Conservation (phyloP, 2,888 invertebrate genomes). For the Elegia similella region DNA sequence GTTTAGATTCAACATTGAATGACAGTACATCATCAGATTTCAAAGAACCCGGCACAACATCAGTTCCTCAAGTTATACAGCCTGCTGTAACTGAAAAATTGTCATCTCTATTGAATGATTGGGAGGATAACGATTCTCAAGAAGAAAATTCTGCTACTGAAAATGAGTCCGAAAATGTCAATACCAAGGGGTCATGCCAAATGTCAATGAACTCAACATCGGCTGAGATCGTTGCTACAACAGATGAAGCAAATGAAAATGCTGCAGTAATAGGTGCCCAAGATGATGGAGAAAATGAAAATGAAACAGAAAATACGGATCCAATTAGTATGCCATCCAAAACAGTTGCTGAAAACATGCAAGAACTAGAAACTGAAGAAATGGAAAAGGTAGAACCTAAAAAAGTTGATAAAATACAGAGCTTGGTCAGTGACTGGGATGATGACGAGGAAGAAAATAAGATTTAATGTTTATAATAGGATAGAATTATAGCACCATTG, state of each 20-base stretch:
- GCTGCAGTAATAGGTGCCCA: conserved; percentile 20
- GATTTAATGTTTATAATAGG: conserved; percentile 13
- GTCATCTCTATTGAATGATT: conserved; percentile 70
- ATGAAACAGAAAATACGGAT: background rate
- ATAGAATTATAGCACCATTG: conserved; percentile 6
- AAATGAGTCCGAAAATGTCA: conserved; percentile 29
- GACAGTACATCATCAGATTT: conserved; percentile 26
- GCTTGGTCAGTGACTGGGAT: conserved; percentile 77
- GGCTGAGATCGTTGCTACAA: conserved; percentile 4
- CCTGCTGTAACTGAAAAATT: conserved; percentile 51
- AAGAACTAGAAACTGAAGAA: conserved; percentile 15
- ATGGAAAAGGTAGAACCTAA: conserved; percentile 26
- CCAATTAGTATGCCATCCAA: background rate
- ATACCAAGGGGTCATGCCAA: too few species aligned
- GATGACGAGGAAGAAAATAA: conserved; percentile 64
- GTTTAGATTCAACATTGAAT: conserved; percentile 37
- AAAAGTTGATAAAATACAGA: conserved; percentile 66
- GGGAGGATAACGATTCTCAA: conserved; percentile 77
- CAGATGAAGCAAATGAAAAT: conserved; percentile 20
- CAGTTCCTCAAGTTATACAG: conserved; percentile 28
- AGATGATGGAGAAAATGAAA: conserved; percentile 15
- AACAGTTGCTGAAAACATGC: background rate
- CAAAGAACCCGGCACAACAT: conserved; percentile 21
- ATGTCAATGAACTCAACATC: too few species aligned
- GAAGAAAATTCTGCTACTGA: conserved; percentile 41